phyloP scores from a whole-genome alignment of 2,797 vertebrate genomes.

The Poliocrania exsul region DNA sequence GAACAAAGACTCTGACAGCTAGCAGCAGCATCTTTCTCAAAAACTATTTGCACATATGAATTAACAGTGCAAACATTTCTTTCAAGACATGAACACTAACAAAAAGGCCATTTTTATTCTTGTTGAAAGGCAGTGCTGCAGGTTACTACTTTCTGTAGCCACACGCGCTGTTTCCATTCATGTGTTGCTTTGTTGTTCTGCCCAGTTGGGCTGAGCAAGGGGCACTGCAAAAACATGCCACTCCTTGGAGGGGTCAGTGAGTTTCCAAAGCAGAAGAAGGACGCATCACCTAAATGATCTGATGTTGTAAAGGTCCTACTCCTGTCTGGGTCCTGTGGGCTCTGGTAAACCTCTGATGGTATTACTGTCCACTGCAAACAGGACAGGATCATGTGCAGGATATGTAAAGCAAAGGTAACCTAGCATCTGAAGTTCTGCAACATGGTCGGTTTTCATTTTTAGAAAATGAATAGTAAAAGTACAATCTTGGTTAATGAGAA shows the following conservation, averaged over 20 bases:
- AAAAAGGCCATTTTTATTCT: neutral
- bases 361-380: neutral
- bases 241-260: neutral
- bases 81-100: neutral
- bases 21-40: neutral
- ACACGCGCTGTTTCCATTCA: neutral
- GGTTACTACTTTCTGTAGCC: neutral
- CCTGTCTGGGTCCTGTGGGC: neutral
- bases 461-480: neutral
- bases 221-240: neutral
- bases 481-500: neutral
- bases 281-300: neutral
- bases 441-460: neutral
- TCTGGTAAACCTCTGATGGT: neutral
- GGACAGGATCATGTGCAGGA: neutral
- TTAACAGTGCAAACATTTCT: conserved; percentile 19
- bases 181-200: neutral
- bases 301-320: neutral
- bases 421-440: rapidly evolving
- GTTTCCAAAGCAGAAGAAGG: neutral
- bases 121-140: neutral
- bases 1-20: neutral
- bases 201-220: neutral
- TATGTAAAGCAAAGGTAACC: neutral
- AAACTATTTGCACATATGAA: neutral